A percentile compares a stretch with the other conserved stretches of the same genome.
Conservation (phyloP, 2,888 invertebrate genomes). For the Podabrus alpinus region DNA sequence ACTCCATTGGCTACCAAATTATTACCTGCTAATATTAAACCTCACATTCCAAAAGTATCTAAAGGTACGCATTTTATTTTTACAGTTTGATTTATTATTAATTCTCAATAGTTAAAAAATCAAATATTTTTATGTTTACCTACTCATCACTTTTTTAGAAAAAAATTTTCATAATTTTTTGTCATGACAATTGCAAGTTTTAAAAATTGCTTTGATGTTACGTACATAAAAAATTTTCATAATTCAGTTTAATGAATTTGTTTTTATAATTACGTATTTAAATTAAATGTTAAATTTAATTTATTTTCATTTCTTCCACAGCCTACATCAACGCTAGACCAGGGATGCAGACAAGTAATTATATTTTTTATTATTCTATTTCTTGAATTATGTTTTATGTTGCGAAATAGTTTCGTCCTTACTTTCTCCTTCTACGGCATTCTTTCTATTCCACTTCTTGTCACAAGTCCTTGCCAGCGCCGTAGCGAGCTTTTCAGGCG, state of each 20-base stretch:
- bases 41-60: conserved; percentile 81
- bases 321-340: conserved; percentile 49
- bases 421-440: too few relatives aligned
- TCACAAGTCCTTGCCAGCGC: too few relatives aligned
- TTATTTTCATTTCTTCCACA: conserved; percentile 49
- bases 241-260: neutral
- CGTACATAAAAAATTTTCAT: neutral
- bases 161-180: too few relatives aligned
- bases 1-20: conserved; percentile 89
- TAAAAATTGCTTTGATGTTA: neutral
- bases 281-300: conserved; percentile 35
- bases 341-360: conserved; percentile 50
- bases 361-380: conserved; percentile 39
- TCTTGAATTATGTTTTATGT: neutral
- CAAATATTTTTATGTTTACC: too few relatives aligned
- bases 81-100: too few relatives aligned
- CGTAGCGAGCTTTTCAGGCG: too few relatives aligned
- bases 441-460: too few relatives aligned
- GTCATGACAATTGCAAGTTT: neutral
- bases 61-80: conserved; percentile 66
- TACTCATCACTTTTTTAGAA: too few relatives aligned
- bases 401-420: neutral
- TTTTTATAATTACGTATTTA: neutral
- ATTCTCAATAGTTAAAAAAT: too few relatives aligned
- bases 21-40: conserved; percentile 81